A percentile compares a stretch with the other conserved stretches of the same genome.
These are phyloP conservation scores for Pollenia angustigena DNA, from an alignment of 2,888 invertebrate genomes.

Conservation along the genomic window DNA sequence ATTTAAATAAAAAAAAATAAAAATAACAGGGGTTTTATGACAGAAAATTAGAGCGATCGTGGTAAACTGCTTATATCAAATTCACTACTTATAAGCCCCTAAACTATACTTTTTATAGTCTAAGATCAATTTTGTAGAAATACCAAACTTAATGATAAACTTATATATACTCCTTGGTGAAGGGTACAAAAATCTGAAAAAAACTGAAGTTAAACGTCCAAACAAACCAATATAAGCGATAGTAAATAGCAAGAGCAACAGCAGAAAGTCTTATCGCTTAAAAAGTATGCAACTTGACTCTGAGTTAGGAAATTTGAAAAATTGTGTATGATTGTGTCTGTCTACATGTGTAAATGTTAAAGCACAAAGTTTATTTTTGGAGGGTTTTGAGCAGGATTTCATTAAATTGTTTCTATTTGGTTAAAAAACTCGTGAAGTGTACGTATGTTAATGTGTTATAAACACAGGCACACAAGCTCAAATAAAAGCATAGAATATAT, in stretches of 20 bases:
- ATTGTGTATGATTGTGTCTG: conserved; percentile 37
- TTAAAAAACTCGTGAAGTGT: conserved; percentile 42
- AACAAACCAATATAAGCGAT: not conserved
- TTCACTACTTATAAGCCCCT: too few relatives aligned
- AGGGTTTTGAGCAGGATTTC: conserved; percentile 38
- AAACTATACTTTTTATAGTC: too few relatives aligned
- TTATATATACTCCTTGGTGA: too few relatives aligned
- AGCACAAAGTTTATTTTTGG: conserved; percentile 6
- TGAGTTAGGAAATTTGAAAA: conserved; percentile 59
- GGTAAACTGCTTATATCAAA: too few relatives aligned
- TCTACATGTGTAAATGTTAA: conserved; percentile 1
- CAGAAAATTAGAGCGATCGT: too few relatives aligned
- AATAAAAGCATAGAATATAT: conserved; percentile 18
- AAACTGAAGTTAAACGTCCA: not conserved
- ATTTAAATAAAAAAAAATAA: too few relatives aligned
- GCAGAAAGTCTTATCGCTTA: conserved; percentile 64
- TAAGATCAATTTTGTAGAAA: too few relatives aligned
- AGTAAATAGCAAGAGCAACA: conserved; percentile 18
- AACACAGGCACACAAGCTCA: not conserved
- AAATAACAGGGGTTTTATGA: too few relatives aligned
- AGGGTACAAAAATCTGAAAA: not conserved
- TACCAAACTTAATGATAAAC: too few relatives aligned
- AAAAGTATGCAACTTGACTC: conserved; percentile 70
- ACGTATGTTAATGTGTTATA: not conserved
- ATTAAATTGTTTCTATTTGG: conserved; percentile 48